Conservation (phyloP, 37 sponge, comb jelly and placozoan genomes). For the Crambe crambe region DNA sequence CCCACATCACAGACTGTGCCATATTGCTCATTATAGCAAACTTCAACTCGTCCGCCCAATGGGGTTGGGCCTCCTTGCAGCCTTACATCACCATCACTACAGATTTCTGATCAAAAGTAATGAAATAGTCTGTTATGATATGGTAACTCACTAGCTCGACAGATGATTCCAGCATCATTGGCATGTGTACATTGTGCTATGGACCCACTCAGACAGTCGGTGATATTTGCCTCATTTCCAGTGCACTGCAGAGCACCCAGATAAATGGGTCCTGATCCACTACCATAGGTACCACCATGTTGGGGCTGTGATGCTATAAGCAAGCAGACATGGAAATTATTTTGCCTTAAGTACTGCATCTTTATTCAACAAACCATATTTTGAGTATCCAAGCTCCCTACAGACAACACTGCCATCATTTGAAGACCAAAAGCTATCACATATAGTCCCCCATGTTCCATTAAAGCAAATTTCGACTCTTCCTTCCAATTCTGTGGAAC, state of each 20-base stretch:
- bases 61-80: slow-evolving; percentile 6
- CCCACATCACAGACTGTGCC: slow-evolving; percentile 28
- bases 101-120: not conserved
- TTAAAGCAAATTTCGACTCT: slow-evolving; percentile 36
- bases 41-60: slow-evolving; percentile 34
- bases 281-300: not conserved
- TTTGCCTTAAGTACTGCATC: too few relatives aligned
- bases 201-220: not conserved
- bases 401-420: slow-evolving; percentile 41
- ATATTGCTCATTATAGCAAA: slow-evolving; percentile 17
- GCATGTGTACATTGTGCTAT: not conserved
- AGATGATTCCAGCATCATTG: slow-evolving; percentile 26
- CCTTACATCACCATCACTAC: slow-evolving; percentile 28
- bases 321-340: too few relatives aligned
- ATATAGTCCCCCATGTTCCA: slow-evolving; percentile 42
- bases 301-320: not conserved
- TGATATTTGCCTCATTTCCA: slow-evolving; percentile 10
- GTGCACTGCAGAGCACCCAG: slow-evolving; percentile 21
- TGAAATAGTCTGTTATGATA: not conserved
- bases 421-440: slow-evolving; percentile 22
- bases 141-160: not conserved
- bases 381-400: slow-evolving; percentile 26
- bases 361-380: slow-evolving; percentile 15
- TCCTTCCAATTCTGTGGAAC: slow-evolving; percentile 13
- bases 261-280: slow-evolving; percentile 10